Base-by-base conservation (phyloP, 2,797 vertebrate genomes). In the Gymnoscopelus braueri region DNA sequence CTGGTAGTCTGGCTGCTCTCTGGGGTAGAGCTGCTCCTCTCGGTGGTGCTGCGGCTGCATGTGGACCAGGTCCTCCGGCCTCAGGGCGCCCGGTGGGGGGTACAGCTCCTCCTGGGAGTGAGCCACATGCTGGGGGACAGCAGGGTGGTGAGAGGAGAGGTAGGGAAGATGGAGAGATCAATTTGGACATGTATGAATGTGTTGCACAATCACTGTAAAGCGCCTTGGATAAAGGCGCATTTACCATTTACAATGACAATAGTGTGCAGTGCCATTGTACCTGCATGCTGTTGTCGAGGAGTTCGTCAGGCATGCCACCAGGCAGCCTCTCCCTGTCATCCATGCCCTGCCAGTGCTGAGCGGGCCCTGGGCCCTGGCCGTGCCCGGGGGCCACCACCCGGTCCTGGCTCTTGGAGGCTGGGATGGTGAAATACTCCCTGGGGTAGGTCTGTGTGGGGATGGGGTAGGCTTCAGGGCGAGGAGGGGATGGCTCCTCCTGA, bases 401-500 rank as follows among this genome's bases (percentile, higher is more conserved):
- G 78, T 99, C 98, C 87, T 96, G 96, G 74, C 96, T 96, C 88
- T 95, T 98, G 2, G 96, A 96, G 61, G 96, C 96, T 1, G 98
- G 98, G 86, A 99, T 96, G 59, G 98, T 99, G 91, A 98, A 99
- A 91, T 99, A 99, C 52, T 99, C 98, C 70, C 97, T 94, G 72
- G 96, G 92, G 80, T 97, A 99, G 0, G 98, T 98, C 90, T 99
- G 97, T 23, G 98, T 99, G 69, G 98, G 98, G 86, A 99, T 98
- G 68, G 98, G 98, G 84, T 98, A 99, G 51, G 97, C 98, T 86
- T 99, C 98, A 0, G 96, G 96, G 73, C 81, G 91, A 2, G 96
- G 92, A 5, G 96, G 95, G 5, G 94, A 93, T 11, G 89, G 91
- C 87, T 97, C 94, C 32, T 99, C 97, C 98, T 99, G 80, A 12